phyloP scores from a whole-genome alignment of 2,113 vertebrate species.

The Neogale vison region DNA sequence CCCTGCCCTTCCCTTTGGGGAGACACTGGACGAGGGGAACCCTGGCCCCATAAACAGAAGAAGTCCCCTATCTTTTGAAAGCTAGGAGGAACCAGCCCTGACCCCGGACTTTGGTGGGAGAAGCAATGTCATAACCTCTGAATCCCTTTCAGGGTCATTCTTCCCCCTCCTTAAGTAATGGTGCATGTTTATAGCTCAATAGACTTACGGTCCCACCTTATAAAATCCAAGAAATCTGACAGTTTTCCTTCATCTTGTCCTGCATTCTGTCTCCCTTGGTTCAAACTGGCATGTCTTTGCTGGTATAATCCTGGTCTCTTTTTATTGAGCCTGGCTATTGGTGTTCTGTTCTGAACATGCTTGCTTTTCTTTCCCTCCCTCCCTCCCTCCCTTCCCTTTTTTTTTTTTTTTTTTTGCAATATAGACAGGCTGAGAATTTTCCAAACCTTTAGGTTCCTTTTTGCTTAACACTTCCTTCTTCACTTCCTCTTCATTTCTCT shows the following conservation, averaged over 20 bases:
- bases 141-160: neutral
- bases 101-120: neutral
- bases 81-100: neutral
- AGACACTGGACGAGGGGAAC: neutral
- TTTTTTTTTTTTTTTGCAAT: neutral
- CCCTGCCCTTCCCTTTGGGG: neutral
- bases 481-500: neutral
- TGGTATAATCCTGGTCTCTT: neutral
- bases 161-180: neutral
- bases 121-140: neutral
- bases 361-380: neutral
- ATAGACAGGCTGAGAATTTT: neutral
- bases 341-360: neutral
- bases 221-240: neutral
- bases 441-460: neutral
- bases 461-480: neutral
- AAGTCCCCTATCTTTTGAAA: neutral
- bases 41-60: neutral
- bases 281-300: neutral
- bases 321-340: neutral
- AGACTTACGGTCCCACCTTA: neutral
- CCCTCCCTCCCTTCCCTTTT: accelerated
- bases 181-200: neutral
- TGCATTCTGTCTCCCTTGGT: neutral
- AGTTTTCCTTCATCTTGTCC: neutral